Base-by-base conservation (phyloP, 2,888 invertebrate genomes). In the Dryocosmus kuriphilus region DNA sequence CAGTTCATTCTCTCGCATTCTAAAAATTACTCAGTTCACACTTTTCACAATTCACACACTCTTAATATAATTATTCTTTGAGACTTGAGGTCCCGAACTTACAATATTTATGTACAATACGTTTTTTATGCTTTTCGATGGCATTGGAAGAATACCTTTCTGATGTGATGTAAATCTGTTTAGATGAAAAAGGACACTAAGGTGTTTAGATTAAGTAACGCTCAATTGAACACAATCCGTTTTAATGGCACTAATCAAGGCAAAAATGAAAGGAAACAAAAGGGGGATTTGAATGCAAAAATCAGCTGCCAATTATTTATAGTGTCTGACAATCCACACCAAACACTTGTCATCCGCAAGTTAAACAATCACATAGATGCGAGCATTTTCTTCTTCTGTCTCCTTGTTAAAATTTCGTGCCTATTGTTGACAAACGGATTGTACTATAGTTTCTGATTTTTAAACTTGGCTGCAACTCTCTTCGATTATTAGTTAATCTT, bases 161-260 rank as follows among this genome's bases (percentile, higher is more conserved):
- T 57, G 22, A 24, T 24, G 57, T 57, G 57, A 57, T 57, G 24
- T 57, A 11, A 51, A 51, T 51, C n/a, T n/a, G 5, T 57, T 22
- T 57, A 57, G 9, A 57, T 57, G 24, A 3, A 24, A 63, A 22
- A 41, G 41, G 16, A 41, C 7, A 41, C 9, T 30, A 51, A n/a
- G 0, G 27, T 27, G 7, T 38, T 14, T 38, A 65, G 7, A 71
- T 51, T 71, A 71, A n/a, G 71, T 71, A 71, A 71, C 71, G 46
- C 19, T 46, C 51, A 27, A 16, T 30, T 67, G 32, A 51, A 71
- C 51, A 71, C 30, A 51, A 11, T 51, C 30, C 51, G n/a, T 32
- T 71, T 46, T 51, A 71, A 71, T 71, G 51, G 71, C 51, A 71
- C 71, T 71, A 71, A 46, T 14, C n/a, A 14, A 65, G 46, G 19